These are phyloP conservation scores for Malurus elegans DNA, from an alignment of 2,113 vertebrate genomes.

Conservation along the genomic window DNA sequence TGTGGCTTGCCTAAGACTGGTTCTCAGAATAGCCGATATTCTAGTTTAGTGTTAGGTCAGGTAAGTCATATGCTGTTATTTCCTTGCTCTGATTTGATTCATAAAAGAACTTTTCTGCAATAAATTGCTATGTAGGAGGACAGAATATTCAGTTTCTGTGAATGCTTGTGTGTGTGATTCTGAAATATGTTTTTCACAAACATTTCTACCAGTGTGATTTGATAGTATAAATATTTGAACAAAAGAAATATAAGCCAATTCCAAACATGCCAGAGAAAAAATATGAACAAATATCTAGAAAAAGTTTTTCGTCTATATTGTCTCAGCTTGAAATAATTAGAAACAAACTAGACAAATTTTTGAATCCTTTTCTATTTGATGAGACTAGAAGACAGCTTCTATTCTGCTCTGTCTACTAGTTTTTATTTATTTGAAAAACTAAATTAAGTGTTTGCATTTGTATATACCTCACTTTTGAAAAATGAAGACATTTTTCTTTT, in stretches of 20 bases:
- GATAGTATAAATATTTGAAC: background rate
- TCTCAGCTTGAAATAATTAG: background rate
- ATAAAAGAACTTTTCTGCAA: background rate
- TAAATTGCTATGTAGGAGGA: background rate
- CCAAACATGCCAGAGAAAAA: background rate
- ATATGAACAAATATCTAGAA: background rate
- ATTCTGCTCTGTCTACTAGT: background rate
- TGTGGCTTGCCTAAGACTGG: background rate
- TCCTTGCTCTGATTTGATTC: background rate
- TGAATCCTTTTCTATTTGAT: background rate
- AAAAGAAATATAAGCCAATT: background rate
- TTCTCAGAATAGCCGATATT: background rate
- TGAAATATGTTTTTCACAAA: background rate
- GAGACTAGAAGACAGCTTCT: background rate
- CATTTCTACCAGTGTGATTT: background rate
- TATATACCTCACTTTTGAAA: background rate
- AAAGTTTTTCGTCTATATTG: background rate
- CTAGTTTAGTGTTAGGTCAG: background rate
- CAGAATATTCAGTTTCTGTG: background rate
- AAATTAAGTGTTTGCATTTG: background rate
- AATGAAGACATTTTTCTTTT: background rate
- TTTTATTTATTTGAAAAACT: background rate
- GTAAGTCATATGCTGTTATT: background rate
- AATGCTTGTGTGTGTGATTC: background rate
- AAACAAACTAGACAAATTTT: background rate